Evolutionary conservation across 1,140 invertebrate genomes (phyloP), one percentile per base, ranked within the genome.

Genomic region (Macrostomum lignano): DNA sequence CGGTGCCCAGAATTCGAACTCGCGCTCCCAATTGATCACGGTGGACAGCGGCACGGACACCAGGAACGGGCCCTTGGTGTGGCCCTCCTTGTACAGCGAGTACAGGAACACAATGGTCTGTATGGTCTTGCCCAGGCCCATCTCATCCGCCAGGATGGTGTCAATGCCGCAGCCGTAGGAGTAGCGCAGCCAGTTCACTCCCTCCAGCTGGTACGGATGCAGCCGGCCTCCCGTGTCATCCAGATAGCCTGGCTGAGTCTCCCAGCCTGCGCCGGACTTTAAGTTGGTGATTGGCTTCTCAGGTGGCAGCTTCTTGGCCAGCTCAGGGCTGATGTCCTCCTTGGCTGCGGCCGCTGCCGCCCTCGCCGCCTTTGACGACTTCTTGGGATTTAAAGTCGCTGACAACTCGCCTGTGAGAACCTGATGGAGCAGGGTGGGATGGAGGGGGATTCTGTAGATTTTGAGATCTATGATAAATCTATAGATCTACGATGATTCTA

Each of bases 1-100:
- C 2, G 88, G 91, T n/a, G 86, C 84, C 91, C 91, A 98, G n/a
- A 81, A 69, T 58, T 98, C 88, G 54, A 96, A 94, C 60, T 98
- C 91, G 61, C 91, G 66, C 55, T 98, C 91, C 91, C 91, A 98
- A 62, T 98, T 98, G 38, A 98, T 94, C 30, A 98, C 79, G 0
- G 91, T 98, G 0, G 88, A 96, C 0, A 98, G 60, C 0, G 91
- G 91, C 15, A 88, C 91, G 24, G 75, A 77, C 1, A 84, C 77
- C 24, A 98, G 60, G 55, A 96, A 98, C 0, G 91, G 91, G 9
- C 91, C 91, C 51, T 24, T n/a, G 9, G 19, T 5, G 19, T 17
- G 3, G 19, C 15, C 26, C 7, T 28, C 26, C 9, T 28, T 28
- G 9, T 28, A 28, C 15, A 28, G 26, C 15, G 26, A 28, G 19